Evolutionary conservation across 2,797 vertebrate species (phyloP), one percentile per base, ranked within the genome.

Genomic region (Pyrocephalus nanus): DNA sequence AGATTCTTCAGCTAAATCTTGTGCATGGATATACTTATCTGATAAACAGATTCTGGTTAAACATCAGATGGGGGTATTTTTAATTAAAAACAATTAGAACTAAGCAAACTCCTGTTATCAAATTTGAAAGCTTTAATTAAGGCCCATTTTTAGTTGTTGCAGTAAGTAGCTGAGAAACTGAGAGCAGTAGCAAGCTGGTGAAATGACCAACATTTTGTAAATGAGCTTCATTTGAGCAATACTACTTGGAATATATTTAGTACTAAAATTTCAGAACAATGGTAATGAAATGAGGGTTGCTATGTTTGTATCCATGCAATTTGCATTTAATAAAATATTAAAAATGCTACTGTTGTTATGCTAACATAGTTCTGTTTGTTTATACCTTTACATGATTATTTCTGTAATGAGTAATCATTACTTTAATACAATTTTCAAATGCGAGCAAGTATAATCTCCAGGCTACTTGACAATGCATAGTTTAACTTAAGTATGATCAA

Each of bases 261-360:
- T 64, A 40, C 30, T 54, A 61, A 80, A 88, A 65, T 48, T 91
- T 72, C 42, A 25, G 43, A 86, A 86, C n/a, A 84, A 61, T 75
- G 22, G 21, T 61, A 92, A 62, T 13, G 10, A 66, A 86, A 62
- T 54, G 57, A 80, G 10, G 11, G 34, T 76, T 93, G 42, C 22
- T 95, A 69, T 67, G 42, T 86, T 83, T 88, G 64, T 76, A 90
- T 90, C 65, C 51, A 66, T 65, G 58, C 25, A 43, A 55, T 82
- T 51, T 87, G 23, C 32, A 73, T 93, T 77, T 65, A 45, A 90
- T 87, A 43, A 94, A 92, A 66, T 85, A 84, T 53, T 89, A 67
- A 91, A 91, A 92, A 73, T 60, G 60, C 16, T 64, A 53, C 30
- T 43, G 34, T 43, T 75, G 26, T 77, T 74, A 60, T 66, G 23